Evolutionary conservation across 1,140 invertebrate genomes (phyloP).

Genomic region (Nasonia giraulti): DNA sequence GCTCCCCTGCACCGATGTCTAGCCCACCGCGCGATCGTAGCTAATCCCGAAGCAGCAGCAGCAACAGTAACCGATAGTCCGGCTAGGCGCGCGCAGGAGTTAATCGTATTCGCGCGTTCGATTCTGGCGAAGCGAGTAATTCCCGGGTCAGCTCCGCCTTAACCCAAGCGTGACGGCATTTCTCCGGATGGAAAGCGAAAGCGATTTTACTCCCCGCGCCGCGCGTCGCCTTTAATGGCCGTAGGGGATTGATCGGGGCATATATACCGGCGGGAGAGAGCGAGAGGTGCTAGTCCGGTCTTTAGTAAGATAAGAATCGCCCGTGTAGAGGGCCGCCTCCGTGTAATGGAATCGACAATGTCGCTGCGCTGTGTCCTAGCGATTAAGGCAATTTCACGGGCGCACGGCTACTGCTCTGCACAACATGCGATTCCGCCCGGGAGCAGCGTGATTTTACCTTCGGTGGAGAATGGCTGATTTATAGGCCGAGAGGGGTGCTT

Average conservation of each 20-base stretch:
- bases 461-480: not conserved
- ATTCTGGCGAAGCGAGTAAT: not conserved
- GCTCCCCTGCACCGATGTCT: too few species aligned
- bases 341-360: not conserved
- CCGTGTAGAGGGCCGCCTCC: not conserved
- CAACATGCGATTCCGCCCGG: not conserved
- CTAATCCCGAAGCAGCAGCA: not conserved
- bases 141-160: not conserved
- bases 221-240: not conserved
- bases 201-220: not conserved
- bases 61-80: not conserved
- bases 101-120: not conserved
- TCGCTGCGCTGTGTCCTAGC: not conserved
- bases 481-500: not conserved
- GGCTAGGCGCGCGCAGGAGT: not conserved
- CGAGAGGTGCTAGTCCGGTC: not conserved
- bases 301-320: slow-evolving; percentile 11
- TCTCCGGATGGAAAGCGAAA: not conserved
- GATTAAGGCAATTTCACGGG: slow-evolving; percentile 24
- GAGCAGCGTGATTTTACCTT: not conserved
- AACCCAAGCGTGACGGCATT: not conserved
- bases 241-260: not conserved
- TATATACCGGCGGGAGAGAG: not conserved
- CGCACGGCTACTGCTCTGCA: not conserved
- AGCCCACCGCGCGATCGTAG: not conserved